Conservation (phyloP, 2,888 invertebrate species). For the Galeopsomyia nigrocyanea region DNA sequence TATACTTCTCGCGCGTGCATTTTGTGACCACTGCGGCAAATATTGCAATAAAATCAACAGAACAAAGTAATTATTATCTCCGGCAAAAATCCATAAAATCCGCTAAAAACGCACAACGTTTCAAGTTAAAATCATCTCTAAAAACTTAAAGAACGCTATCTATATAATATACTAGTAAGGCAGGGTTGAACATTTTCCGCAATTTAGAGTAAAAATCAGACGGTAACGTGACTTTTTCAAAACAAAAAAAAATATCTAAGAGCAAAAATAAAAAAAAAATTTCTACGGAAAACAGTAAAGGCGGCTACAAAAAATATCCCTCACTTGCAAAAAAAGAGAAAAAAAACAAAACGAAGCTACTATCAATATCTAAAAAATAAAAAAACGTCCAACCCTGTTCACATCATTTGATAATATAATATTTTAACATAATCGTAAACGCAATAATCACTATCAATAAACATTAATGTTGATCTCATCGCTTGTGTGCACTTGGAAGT, state of each 20-base stretch:
- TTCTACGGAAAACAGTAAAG: background rate
- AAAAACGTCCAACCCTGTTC: constrained; percentile 37
- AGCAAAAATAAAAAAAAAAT: background rate
- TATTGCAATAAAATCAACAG: background rate
- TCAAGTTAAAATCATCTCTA: constrained; percentile 50
- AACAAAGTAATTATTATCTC: constrained; percentile 25
- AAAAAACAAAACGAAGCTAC: background rate
- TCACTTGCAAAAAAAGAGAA: constrained; percentile 1
- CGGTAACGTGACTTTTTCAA: background rate
- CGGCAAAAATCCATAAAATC: constrained; percentile 41
- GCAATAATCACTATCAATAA: constrained; percentile 47
- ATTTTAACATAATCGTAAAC: constrained; percentile 48
- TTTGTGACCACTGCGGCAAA: no score
- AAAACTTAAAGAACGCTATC: constrained; percentile 51
- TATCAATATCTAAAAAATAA: background rate
- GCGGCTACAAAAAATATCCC: background rate
- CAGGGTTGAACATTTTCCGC: constrained; percentile 31
- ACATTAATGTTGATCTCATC: constrained; percentile 39
- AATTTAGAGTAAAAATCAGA: background rate
- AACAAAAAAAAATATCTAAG: background rate
- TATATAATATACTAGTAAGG: constrained; percentile 47
- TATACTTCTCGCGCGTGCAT: background rate
- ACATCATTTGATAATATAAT: constrained; percentile 38
- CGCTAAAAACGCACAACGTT: constrained; percentile 46
- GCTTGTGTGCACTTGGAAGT: constrained; percentile 24